A percentile compares a stretch with the other conserved stretches of the same genome.
These are phyloP conservation scores for Aurelia aurita DNA, from an alignment of 30 jellyfish, hydroid and myxozoan species.

Conservation along the genomic window DNA sequence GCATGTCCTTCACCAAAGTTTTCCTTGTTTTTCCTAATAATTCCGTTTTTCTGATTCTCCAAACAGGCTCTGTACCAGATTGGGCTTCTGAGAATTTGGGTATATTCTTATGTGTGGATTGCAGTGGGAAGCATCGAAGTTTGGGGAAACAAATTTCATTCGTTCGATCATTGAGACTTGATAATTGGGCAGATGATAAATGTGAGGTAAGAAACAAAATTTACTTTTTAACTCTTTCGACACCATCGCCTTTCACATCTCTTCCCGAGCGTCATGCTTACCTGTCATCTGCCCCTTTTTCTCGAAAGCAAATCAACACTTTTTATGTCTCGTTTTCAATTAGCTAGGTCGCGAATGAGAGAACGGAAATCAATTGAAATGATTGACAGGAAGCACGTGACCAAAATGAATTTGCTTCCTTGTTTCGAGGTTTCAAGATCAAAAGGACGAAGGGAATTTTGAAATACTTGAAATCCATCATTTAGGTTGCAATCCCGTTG, in stretches of 20 bases:
- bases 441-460: neutral
- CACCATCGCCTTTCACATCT: too few species aligned
- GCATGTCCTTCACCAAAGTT: too few species aligned
- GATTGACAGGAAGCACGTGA: too few species aligned
- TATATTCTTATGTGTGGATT: constrained; percentile 65
- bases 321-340: too few species aligned
- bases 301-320: too few species aligned
- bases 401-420: neutral
- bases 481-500: too few species aligned
- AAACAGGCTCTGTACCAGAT: constrained; percentile 47
- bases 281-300: too few species aligned
- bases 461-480: neutral
- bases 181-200: constrained; percentile 67
- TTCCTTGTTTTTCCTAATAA: neutral
- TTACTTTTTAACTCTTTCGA: too few species aligned
- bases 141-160: constrained; percentile 59
- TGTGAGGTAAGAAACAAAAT: constrained; percentile 61
- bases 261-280: too few species aligned
- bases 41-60: neutral
- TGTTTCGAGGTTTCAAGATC: neutral
- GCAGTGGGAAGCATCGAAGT: constrained; percentile 82
- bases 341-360: neutral
- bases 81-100: constrained; percentile 82
- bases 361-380: neutral
- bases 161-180: constrained; percentile 72